Evolutionary conservation across 2,113 vertebrate genomes (phyloP).

Genomic region (Mus pahari): DNA sequence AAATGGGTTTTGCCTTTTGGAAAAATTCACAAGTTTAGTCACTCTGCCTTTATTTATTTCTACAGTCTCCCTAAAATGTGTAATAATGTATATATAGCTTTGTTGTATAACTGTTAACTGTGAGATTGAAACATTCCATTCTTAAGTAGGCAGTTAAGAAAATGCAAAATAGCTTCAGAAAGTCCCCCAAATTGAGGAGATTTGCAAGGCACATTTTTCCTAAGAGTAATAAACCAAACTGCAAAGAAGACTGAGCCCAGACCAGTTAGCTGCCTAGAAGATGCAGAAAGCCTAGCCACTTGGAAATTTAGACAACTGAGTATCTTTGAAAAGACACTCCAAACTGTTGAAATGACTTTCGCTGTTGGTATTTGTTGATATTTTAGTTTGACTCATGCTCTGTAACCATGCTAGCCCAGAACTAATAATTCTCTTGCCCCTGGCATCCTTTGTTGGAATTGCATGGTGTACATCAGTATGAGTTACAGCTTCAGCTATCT

Average conservation of each 20-base stretch:
- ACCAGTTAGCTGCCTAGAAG: not conserved
- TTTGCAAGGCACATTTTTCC: not conserved
- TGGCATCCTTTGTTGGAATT: not conserved
- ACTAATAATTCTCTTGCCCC: not conserved
- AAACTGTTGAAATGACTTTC: not conserved
- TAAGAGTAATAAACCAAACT: not conserved
- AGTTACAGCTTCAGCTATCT: not conserved
- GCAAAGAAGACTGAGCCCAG: not conserved
- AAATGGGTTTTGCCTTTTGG: not conserved
- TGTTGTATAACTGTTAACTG: not conserved
- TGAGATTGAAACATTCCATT: not conserved
- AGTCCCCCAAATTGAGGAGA: too few species aligned
- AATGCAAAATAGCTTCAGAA: not conserved
- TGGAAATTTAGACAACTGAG: not conserved
- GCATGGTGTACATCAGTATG: not conserved
- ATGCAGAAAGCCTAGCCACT: not conserved
- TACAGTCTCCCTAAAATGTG: not conserved
- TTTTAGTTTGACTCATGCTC: not conserved
- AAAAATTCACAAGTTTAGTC: not conserved
- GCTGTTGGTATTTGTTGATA: not conserved
- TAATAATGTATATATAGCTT: not conserved
- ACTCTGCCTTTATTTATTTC: not conserved
- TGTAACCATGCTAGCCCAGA: not conserved
- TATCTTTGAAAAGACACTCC: not conserved
- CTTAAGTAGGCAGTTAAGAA: not conserved